Base-by-base conservation (phyloP, 2,113 vertebrate species). In the Archilochus colubris region DNA sequence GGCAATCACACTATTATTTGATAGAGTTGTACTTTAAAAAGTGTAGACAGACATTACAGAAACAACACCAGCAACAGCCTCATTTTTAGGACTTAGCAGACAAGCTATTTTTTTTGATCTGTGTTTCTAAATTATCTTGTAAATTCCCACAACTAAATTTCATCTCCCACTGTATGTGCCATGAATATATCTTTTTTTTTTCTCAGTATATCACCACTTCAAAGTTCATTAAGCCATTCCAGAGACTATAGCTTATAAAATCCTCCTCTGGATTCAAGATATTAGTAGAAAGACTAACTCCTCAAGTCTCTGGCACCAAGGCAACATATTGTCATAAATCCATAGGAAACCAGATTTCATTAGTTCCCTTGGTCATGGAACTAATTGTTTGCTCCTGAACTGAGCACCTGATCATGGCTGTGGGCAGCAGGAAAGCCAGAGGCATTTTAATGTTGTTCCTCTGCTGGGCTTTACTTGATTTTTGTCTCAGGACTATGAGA, bases 261-360 rank as follows among this genome's bases (percentile, higher is more conserved):
- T 68, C 72, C 68, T 97, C 89, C 89, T 93, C 89, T 83, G 76
- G 68, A 77, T 74, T 91, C 85, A 93, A 53, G 68, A 85, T 94
- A 93, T 59, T 62, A 90, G 59, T 85, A 79, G 88, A 79, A 92
- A 91, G 25, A 80, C 78, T 86, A 73, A 93, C 75, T 95, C 77
- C 31, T 88, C 69, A 70, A 83, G 82, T 83, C 72, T 86, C 82
- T 94, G 82, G 83, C 94, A 93, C 82, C 83, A 83, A 95, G 91
- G 82, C 85, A 93, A 84, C 2, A 0, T 75, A 31, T 83, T 75
- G 86, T 91, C 92, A 90, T 96, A 94, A 96, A 95, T 86, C 86
- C 88, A 72, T 22, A 84, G 86, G 94, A 94, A 94, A 86, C 68
- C 73, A 93, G 88, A 84, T 95, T 94, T 95, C 86, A 91, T 93